Conservation (phyloP, 2,888 invertebrate genomes). For the Muschampia plurimacula region DNA sequence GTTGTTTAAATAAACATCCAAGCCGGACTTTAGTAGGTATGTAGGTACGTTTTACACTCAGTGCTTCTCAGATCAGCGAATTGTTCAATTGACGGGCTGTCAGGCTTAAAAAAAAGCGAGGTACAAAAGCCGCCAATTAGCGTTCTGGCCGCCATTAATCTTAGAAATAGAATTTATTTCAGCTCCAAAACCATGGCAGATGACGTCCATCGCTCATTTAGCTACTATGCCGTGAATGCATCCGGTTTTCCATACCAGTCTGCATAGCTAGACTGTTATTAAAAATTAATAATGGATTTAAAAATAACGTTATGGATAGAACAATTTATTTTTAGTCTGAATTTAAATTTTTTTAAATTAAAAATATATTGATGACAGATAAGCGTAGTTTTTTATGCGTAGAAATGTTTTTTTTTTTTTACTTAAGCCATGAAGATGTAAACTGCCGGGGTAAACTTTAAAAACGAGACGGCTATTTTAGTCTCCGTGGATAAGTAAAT, state of each 20-base stretch:
- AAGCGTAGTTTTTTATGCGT: too few relatives aligned
- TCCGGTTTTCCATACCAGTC: constrained; percentile 13
- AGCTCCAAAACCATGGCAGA: constrained; percentile 20
- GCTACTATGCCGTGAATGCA: not conserved
- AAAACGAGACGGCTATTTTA: too few relatives aligned
- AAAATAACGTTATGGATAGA: not conserved
- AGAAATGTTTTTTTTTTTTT: too few relatives aligned
- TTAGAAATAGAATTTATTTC: constrained; percentile 36
- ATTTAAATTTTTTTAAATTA: too few relatives aligned
- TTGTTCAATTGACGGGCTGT: constrained; percentile 32
- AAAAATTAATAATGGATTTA: not conserved
- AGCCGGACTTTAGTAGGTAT: constrained; percentile 10
- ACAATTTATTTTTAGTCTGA: too few relatives aligned
- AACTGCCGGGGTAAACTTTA: too few relatives aligned
- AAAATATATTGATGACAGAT: too few relatives aligned
- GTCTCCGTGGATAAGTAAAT: too few relatives aligned
- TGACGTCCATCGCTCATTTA: constrained; percentile 21
- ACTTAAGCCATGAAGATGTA: too few relatives aligned
- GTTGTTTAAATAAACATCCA: not conserved
- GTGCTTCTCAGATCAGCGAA: constrained; percentile 40
- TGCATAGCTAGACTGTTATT: not conserved
- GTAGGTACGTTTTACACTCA: constrained; percentile 25
- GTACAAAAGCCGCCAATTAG: constrained; percentile 36
- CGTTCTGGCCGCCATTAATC: constrained; percentile 31
- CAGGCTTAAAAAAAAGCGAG: constrained; percentile 27